Base-by-base conservation (phyloP, 2,113 vertebrate species). In the Smithornis capensis region DNA sequence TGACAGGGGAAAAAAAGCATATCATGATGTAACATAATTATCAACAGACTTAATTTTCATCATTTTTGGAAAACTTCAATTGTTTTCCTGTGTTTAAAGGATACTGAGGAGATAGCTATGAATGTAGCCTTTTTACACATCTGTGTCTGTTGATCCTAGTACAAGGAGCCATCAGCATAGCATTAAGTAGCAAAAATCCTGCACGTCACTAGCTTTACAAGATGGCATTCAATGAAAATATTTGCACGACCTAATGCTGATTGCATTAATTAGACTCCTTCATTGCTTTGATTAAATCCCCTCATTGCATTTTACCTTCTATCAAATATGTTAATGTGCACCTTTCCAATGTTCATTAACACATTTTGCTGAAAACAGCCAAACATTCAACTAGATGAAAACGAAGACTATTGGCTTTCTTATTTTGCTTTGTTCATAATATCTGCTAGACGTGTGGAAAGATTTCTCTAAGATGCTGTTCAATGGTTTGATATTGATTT, bases 201-300 rank as follows among this genome's bases (percentile, higher is more conserved):
- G 55, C 93, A 90, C 82, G 93, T 97, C 96, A 97, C 97, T 97
- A 96, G 89, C 98, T 98, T 98, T 98, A 98, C 98, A 98, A 97
- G 97, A 98, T 98, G 98, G 98, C 97, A 96, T 98, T 98, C 98
- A 98, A 98, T 98, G 97, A 97, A 87, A 96, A 96, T 97, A 97
- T 97, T 97, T 98, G 98, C 98, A 98, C 97, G 97, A 97, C 97
- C 98, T 97, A 97, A 98, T 96, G 97, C 98, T 98, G 98, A 98
- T 98, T 98, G 98, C 98, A 97, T 98, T 98, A 97, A 98, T 98
- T 97, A 98, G 96, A 98, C 70, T 96, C 96, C 79, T 97, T 96
- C 97, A 97, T 97, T 97, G 97, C 97, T 98, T 98, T 98, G 96
- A 98, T 98, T 97, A 97, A 98, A 97, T 97, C 94, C 97, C 97